Conservation (phyloP, 2,113 vertebrate genomes). For the Panthera leo region DNA sequence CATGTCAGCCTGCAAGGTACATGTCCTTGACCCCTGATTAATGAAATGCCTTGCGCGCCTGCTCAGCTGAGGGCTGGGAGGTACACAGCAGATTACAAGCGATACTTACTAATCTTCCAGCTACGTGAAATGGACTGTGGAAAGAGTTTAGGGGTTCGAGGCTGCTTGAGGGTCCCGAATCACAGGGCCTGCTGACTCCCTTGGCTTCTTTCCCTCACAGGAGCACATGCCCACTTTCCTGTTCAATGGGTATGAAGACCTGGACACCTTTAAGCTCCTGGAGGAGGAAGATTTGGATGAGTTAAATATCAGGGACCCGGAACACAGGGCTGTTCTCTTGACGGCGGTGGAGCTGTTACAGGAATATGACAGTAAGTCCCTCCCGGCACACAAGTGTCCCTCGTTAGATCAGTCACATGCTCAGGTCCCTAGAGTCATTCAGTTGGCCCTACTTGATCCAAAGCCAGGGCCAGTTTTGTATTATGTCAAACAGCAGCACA, state of each 20-base stretch:
- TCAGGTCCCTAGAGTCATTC: neutral
- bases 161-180: rapidly evolving
- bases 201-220: slow-evolving; percentile 77
- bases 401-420: rapidly evolving
- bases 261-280: slow-evolving; percentile 98
- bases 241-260: slow-evolving; percentile 98
- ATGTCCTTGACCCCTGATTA: neutral
- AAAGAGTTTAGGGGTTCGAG: neutral
- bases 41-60: rapidly evolving
- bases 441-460: neutral
- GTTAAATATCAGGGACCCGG: slow-evolving; percentile 95
- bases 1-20: neutral
- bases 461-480: neutral
- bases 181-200: neutral
- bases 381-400: rapidly evolving
- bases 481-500: neutral
- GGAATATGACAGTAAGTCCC: slow-evolving; percentile 95
- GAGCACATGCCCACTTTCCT: slow-evolving; percentile 99
- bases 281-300: slow-evolving; percentile 99
- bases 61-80: neutral
- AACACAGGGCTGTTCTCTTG: slow-evolving; percentile 95
- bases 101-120: neutral
- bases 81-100: neutral
- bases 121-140: neutral
- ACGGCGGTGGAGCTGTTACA: slow-evolving; percentile 97